These are phyloP conservation scores for Scolanthus callimorphus DNA, from an alignment of 92 coral and sea anemone genomes.

Conservation along the genomic window DNA sequence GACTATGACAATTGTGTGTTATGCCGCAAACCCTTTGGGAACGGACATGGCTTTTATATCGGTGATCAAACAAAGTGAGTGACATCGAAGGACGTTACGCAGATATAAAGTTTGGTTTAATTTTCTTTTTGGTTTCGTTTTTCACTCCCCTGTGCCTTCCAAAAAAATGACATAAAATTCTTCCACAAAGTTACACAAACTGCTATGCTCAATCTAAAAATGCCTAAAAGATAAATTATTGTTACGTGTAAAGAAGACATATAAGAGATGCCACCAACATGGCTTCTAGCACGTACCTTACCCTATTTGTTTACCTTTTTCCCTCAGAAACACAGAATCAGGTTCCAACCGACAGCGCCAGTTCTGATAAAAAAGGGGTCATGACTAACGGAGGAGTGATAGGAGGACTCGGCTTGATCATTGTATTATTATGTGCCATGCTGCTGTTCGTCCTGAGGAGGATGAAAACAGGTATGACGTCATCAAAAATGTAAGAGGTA, in stretches of 20 bases:
- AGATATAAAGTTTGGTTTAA: not conserved
- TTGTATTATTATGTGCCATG: not conserved
- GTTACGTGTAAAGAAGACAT: too few relatives aligned
- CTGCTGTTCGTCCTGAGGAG: not conserved
- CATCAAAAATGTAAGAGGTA: not conserved
- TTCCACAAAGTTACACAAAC: too few relatives aligned
- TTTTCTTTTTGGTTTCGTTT: not conserved
- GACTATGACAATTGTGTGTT: not conserved
- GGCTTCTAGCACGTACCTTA: too few relatives aligned
- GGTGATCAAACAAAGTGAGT: not conserved
- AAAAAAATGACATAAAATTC: too few relatives aligned
- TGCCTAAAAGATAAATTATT: too few relatives aligned
- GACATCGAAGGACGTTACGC: not conserved
- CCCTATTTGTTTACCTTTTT: too few relatives aligned
- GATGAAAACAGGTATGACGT: not conserved
- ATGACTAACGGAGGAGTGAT: not conserved
- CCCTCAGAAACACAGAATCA: too few relatives aligned
- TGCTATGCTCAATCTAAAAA: too few relatives aligned
- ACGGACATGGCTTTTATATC: not conserved
- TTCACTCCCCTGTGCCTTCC: too few relatives aligned
- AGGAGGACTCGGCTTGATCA: not conserved
- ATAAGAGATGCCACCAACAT: too few relatives aligned
- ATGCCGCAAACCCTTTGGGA: not conserved
- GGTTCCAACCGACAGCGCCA: too few relatives aligned
- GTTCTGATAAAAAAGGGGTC: too few relatives aligned